A percentile compares a stretch with the other conserved stretches of the same genome.
These are phyloP conservation scores for Eupelmus urozonus DNA, from an alignment of 2,888 invertebrate species.

Conservation along the genomic window DNA sequence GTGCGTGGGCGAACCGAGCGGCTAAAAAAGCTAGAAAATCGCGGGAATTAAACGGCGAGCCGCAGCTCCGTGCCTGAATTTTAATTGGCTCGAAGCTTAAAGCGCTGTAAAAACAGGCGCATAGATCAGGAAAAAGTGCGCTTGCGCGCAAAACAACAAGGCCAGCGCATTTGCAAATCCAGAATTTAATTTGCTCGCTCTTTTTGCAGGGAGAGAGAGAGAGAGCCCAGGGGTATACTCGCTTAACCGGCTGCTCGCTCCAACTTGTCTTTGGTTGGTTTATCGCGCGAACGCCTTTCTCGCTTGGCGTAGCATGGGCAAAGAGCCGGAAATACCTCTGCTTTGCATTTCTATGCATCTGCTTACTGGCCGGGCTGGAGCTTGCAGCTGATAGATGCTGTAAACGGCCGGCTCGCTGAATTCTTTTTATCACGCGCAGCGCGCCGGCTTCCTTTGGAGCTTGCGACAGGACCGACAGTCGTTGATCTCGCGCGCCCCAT, in stretches of 20 bases:
- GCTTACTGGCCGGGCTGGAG: conserved; percentile 33
- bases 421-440: conserved; percentile 32
- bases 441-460: background rate
- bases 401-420: conserved; percentile 19
- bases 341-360: conserved; percentile 56
- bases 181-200: conserved; percentile 31
- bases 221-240: too few species aligned
- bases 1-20: too few species aligned
- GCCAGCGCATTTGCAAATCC: too few species aligned
- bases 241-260: too few species aligned
- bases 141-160: background rate
- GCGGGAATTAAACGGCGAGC: too few species aligned
- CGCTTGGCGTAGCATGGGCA: background rate
- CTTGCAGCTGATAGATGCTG: conserved; percentile 33
- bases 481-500: conserved; percentile 19
- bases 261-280: conserved; percentile 33
- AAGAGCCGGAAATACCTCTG: conserved; percentile 39
- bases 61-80: too few species aligned
- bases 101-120: conserved; percentile 24
- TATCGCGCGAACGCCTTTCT: conserved; percentile 29
- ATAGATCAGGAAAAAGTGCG: conserved; percentile 6
- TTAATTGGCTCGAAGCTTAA: conserved; percentile 31
- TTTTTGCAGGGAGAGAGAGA: too few species aligned
- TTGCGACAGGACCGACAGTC: conserved; percentile 3
- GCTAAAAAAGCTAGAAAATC: too few species aligned